Base-by-base conservation (phyloP, 2,113 vertebrate genomes). In the Guaruba guarouba region DNA sequence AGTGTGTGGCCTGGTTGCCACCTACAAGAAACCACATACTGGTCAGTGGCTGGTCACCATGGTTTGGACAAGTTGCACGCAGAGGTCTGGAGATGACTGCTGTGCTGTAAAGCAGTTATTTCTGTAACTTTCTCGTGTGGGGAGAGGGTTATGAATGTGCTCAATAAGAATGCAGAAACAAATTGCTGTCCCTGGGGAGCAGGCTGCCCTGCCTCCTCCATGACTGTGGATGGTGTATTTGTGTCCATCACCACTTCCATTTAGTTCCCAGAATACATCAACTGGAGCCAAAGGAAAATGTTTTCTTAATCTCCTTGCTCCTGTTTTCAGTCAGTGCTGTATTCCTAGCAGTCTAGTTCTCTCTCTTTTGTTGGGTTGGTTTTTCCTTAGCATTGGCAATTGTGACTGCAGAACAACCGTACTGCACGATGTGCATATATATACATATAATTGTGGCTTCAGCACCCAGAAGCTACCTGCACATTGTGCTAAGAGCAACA, bases 211-310 rank as follows among this genome's bases (percentile, higher is more conserved):
- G 49, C 20, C 16, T 51, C 49, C 39, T 80, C 59, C 4, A 1
- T 1, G 10, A 8, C 15, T 71, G 22, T 75, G 2, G 0, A 3
- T 46, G 18, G 15, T 41, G 28, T 7, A 3, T 70, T 49, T 35
- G 25, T 43, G 25, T 55, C 44, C 33, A 48, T 62, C 1, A 0
- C 9, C 35, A 31, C 15, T 7, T 76, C 82, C 23, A 1, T 43
- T 71, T 59, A 24, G 44, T 85, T 77, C 67, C 28, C 10, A 41
- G 54, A 52, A 35, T 43, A 1, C 18, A 52, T 62, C 22, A 86
- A 1, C 33, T 35, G 22, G 17, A 90, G 25, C 25, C 35, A 63
- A 69, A 84, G 6, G n/a, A 48, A 75, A 48, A 41, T 4, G 8
- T 41, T 18, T 17, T 52, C 51, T 79, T 67, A 44, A 0, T 9